phyloP scores from a whole-genome alignment of 64 coral and sea anemone genomes.

The Cladopsammia gracilis region DNA sequence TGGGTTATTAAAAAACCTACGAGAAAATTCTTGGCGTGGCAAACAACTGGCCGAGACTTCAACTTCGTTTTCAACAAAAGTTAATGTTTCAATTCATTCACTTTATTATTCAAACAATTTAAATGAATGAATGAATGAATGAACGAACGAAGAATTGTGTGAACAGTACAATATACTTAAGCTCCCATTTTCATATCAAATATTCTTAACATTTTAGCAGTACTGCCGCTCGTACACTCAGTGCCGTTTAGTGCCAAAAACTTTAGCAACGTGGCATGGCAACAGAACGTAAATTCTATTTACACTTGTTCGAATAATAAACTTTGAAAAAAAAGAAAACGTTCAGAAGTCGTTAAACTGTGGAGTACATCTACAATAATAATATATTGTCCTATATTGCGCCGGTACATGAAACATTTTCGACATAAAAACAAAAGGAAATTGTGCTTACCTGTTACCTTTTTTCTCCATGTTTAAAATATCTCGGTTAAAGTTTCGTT shows the following conservation, averaged over 20 bases:
- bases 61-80: not conserved
- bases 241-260: not conserved
- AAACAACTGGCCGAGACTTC: not conserved
- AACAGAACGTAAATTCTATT: constrained; percentile 2
- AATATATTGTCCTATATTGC: not conserved
- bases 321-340: constrained; percentile 10
- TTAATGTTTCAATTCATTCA: not conserved
- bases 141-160: not conserved
- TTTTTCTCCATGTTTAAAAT: not conserved
- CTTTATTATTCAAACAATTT: not conserved
- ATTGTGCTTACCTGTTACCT: not conserved
- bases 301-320: not conserved
- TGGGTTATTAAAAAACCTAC: not conserved
- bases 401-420: not conserved
- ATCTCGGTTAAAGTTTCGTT: not conserved
- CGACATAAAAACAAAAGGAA: not conserved
- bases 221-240: not conserved
- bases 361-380: not conserved
- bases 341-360: not conserved
- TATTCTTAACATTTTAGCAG: constrained; percentile 14
- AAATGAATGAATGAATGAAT: constrained; percentile 9
- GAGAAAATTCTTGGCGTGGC: not conserved
- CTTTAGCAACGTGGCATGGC: not conserved
- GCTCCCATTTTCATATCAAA: not conserved
- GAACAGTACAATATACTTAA: constrained; percentile 27